Conservation (phyloP, 1,140 invertebrate species). For the Neodiprion fabricii region DNA sequence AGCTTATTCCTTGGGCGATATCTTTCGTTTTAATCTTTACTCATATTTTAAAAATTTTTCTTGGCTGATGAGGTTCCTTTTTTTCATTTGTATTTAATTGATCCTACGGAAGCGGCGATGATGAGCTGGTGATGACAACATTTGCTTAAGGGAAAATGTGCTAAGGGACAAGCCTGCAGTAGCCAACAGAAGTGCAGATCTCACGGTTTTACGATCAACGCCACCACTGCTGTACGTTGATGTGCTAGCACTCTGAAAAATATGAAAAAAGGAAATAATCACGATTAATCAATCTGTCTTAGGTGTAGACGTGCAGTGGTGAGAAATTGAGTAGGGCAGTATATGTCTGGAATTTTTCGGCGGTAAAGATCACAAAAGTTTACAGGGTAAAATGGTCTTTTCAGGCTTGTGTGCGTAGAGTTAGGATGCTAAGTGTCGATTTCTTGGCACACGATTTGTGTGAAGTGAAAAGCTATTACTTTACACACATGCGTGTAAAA, state of each 20-base stretch:
- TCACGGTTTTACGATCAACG: slow-evolving; percentile 38
- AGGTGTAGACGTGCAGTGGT: too few species aligned
- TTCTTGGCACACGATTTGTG: too few species aligned
- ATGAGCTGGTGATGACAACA: slow-evolving; percentile 46
- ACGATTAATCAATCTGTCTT: slow-evolving; percentile 10
- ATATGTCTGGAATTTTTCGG: too few species aligned
- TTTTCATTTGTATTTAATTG: slow-evolving; percentile 11
- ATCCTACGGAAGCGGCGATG: slow-evolving; percentile 33
- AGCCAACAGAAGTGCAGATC: slow-evolving; percentile 49
- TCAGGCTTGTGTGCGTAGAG: neutral
- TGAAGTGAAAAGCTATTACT: too few species aligned
- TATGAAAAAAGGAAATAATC: neutral
- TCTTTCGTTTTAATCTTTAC: too few species aligned
- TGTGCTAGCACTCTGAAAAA: slow-evolving; percentile 28
- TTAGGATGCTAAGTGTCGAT: too few species aligned
- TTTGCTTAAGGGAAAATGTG: slow-evolving; percentile 53
- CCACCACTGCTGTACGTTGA: slow-evolving; percentile 36
- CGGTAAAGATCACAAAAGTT: slow-evolving; percentile 15
- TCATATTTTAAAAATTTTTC: too few species aligned
- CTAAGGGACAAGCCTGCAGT: slow-evolving; percentile 53
- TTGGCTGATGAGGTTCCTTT: neutral
- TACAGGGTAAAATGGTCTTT: slow-evolving; percentile 10
- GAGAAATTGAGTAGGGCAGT: too few species aligned
- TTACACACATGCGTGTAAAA: too few species aligned
- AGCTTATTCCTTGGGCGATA: too few species aligned